Evolutionary conservation across 2,888 invertebrate species (phyloP).

Genomic region (Brassicogethes aeneus): DNA sequence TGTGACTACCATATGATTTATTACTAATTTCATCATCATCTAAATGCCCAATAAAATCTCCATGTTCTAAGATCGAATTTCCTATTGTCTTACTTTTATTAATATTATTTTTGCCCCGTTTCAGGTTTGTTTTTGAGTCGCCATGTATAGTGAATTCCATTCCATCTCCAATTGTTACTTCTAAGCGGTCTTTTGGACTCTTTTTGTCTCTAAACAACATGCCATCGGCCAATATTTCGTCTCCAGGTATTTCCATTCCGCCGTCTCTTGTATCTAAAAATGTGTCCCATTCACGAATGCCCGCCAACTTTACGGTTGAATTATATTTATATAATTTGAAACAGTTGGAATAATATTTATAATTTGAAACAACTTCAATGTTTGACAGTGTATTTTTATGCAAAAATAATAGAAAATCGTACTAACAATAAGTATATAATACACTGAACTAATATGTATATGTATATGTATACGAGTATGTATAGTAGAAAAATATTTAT

Average conservation of each 20-base stretch:
- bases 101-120: slow-evolving; percentile 70
- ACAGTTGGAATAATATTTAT: slow-evolving; percentile 22
- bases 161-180: slow-evolving; percentile 86
- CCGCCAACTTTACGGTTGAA: too few relatives aligned
- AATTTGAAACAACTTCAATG: too few relatives aligned
- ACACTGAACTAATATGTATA: too few relatives aligned
- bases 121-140: slow-evolving; percentile 74
- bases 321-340: too few relatives aligned
- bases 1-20: slow-evolving; percentile 88
- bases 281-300: too few relatives aligned
- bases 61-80: slow-evolving; percentile 57
- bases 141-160: slow-evolving; percentile 92
- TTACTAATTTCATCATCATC: slow-evolving; percentile 77
- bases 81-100: slow-evolving; percentile 62
- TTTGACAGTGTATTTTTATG: too few relatives aligned
- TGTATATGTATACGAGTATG: too few relatives aligned
- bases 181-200: slow-evolving; percentile 75
- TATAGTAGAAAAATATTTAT: too few relatives aligned
- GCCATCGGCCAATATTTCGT: slow-evolving; percentile 72
- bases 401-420: too few relatives aligned
- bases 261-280: slow-evolving; percentile 54
- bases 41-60: slow-evolving; percentile 37
- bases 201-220: slow-evolving; percentile 81
- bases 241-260: slow-evolving; percentile 40
- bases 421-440: too few relatives aligned